Conservation (phyloP, 1,140 invertebrate genomes). For the Lepidurus couesii region DNA sequence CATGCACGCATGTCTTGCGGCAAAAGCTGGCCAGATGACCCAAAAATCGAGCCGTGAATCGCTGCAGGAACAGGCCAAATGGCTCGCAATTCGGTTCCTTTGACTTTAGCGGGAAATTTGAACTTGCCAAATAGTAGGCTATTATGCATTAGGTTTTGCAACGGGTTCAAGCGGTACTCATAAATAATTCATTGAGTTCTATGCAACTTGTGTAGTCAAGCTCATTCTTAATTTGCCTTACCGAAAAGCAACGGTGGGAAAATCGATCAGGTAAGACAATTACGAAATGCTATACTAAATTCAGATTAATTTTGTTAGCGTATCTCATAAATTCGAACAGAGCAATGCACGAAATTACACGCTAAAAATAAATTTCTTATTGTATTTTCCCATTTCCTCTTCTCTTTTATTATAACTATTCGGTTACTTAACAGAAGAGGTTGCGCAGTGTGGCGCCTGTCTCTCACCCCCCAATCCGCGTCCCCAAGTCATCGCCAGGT, state of each 20-base stretch:
- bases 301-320: too few relatives aligned
- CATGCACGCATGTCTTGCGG: constrained; percentile 20
- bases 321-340: too few relatives aligned
- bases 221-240: too few relatives aligned
- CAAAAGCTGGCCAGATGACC: not conserved
- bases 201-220: too few relatives aligned
- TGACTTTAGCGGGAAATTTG: too few relatives aligned
- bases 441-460: not conserved
- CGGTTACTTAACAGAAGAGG: not conserved
- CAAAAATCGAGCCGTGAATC: not conserved
- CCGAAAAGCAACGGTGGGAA: too few relatives aligned
- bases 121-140: too few relatives aligned
- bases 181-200: too few relatives aligned
- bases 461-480: not conserved
- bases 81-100: not conserved
- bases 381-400: not conserved
- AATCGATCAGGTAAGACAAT: too few relatives aligned
- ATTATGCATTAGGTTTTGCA: too few relatives aligned
- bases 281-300: too few relatives aligned
- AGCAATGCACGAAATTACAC: not conserved
- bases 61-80: not conserved
- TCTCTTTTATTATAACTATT: not conserved
- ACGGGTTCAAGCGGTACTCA: too few relatives aligned
- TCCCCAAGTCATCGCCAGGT: constrained; percentile 9
- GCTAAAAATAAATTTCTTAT: not conserved